Evolutionary conservation across 2,888 invertebrate genomes (phyloP).

Genomic region (Adela reaumurella): DNA sequence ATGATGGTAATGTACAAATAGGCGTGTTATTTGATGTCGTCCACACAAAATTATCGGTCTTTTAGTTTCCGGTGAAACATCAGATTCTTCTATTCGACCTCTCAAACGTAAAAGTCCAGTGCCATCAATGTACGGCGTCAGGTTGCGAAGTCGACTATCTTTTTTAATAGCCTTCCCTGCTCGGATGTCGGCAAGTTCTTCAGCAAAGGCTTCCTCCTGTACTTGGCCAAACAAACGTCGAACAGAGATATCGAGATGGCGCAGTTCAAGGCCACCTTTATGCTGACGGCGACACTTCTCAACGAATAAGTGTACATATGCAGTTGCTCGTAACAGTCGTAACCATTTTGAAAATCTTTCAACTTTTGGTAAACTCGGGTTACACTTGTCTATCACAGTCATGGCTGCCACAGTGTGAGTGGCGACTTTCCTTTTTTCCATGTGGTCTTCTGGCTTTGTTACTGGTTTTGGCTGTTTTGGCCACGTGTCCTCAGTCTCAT

Average conservation of each 20-base stretch:
- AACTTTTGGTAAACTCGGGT: neutral
- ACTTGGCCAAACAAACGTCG: neutral
- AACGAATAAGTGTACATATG: neutral
- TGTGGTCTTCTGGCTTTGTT: too few species aligned
- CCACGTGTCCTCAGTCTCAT: neutral
- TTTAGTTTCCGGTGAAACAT: neutral
- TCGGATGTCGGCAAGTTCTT: neutral
- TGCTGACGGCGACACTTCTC: neutral
- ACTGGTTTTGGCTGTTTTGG: constrained; percentile 2
- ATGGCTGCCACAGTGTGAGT: neutral
- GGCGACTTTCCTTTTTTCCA: neutral
- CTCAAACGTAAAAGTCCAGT: constrained; percentile 1
- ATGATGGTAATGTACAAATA: constrained; percentile 7
- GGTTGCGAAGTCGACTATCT: neutral
- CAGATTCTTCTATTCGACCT: neutral
- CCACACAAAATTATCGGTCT: constrained; percentile 10
- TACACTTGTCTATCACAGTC: neutral
- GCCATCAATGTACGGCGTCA: neutral
- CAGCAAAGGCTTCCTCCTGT: neutral
- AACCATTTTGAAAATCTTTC: neutral
- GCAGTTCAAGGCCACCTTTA: neutral
- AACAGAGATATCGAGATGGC: neutral
- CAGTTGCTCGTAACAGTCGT: neutral
- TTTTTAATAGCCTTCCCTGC: neutral
- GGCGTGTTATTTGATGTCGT: constrained; percentile 3